A percentile compares a stretch with the other conserved stretches of the same genome.
Conservation (phyloP, 2,113 vertebrate species). For the Myanophis thanlyinensis region DNA sequence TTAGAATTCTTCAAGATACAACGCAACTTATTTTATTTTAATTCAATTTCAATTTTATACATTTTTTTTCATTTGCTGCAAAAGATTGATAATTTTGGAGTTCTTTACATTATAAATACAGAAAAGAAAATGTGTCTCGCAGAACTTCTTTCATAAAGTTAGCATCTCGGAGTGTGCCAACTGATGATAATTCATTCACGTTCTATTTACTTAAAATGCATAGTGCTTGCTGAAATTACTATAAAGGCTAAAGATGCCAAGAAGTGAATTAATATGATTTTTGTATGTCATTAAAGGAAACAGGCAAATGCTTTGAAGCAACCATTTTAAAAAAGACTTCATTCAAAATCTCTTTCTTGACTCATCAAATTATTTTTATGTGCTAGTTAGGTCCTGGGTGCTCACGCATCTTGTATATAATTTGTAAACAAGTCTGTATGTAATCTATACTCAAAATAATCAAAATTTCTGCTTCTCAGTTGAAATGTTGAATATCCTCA, state of each 20-base stretch:
- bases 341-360: conserved; percentile 20
- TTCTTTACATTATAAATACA: conserved; percentile 31
- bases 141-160: conserved; percentile 49
- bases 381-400: background rate
- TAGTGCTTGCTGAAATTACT: conserved; percentile 62
- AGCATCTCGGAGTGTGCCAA: conserved; percentile 57
- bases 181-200: conserved; percentile 58
- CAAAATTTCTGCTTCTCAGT: background rate
- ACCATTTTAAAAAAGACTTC: conserved; percentile 27
- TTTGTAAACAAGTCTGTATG: background rate
- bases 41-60: conserved; percentile 9
- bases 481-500: background rate
- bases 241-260: conserved; percentile 46
- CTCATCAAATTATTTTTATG: conserved; percentile 16
- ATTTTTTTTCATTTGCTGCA: conserved; percentile 26
- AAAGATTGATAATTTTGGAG: conserved; percentile 13
- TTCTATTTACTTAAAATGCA: conserved; percentile 63
- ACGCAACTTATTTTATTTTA: background rate
- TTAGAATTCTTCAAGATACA: background rate
- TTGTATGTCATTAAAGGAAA: conserved; percentile 24
- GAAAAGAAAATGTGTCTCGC: conserved; percentile 14
- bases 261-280: conserved; percentile 31
- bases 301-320: conserved; percentile 37
- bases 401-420: background rate
- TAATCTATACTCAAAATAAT: background rate